phyloP scores from a whole-genome alignment of 2,113 vertebrate species.

The Xiphorhynchus elegans region DNA sequence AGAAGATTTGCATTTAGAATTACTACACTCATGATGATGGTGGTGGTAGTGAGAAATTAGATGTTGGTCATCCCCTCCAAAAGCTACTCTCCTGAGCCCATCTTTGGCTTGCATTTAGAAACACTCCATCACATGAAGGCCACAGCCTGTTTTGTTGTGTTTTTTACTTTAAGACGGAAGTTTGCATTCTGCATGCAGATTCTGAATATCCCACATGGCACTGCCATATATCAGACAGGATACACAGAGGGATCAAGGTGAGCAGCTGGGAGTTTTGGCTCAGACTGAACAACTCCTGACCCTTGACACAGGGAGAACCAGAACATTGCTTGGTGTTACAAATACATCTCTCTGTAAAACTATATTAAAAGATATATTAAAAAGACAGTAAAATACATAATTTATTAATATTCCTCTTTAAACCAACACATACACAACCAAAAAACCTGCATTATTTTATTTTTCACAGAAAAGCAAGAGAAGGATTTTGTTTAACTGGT shows the following conservation, averaged over 20 bases:
- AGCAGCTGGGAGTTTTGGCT: background rate
- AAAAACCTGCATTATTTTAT: background rate
- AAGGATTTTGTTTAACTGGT: background rate
- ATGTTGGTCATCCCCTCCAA: background rate
- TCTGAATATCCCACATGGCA: background rate
- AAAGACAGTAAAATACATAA: background rate
- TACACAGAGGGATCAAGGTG: background rate
- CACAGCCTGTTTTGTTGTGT: background rate
- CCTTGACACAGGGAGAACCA: background rate
- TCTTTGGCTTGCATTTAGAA: background rate
- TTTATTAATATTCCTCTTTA: constrained; percentile 6
- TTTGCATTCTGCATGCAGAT: background rate
- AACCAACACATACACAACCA: background rate
- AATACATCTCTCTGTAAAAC: background rate
- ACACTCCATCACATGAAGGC: background rate
- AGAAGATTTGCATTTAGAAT: background rate
- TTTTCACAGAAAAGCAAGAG: background rate
- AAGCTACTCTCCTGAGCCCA: background rate
- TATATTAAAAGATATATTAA: background rate
- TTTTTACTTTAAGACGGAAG: background rate
- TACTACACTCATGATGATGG: background rate
- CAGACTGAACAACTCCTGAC: background rate
- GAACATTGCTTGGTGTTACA: background rate
- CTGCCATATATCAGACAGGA: background rate
- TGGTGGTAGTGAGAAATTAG: background rate